These are phyloP conservation scores for Thecocarcelia acutangulata DNA, from an alignment of 2,888 invertebrate species.

Conservation along the genomic window DNA sequence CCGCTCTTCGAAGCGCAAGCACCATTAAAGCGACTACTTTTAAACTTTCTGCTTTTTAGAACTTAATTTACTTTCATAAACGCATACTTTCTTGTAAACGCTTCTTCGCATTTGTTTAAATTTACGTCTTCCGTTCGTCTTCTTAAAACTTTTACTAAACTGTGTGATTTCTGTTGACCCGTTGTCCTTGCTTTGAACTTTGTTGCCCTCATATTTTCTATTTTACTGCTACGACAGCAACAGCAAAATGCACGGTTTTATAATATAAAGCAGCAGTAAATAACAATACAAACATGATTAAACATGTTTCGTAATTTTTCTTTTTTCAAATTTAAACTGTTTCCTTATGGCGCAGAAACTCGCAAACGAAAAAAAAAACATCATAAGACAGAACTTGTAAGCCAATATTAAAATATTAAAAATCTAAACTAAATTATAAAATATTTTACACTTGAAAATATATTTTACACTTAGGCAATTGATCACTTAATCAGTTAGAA, in stretches of 20 bases:
- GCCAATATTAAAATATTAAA: too few species aligned
- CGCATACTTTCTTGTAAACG: slow-evolving; percentile 8
- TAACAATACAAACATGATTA: slow-evolving; percentile 5
- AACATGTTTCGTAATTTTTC: neutral
- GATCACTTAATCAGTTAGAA: too few species aligned
- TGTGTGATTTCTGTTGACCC: slow-evolving; percentile 28
- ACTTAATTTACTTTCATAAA: slow-evolving; percentile 34
- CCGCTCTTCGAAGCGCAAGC: neutral
- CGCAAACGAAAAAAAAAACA: too few species aligned
- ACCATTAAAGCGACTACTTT: too few species aligned
- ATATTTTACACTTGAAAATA: too few species aligned
- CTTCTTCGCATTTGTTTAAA: neutral
- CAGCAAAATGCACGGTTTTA: neutral
- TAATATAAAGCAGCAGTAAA: neutral
- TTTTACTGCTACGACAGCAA: slow-evolving; percentile 33
- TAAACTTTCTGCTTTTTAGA: neutral
- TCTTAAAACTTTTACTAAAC: neutral
- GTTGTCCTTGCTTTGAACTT: slow-evolving; percentile 2
- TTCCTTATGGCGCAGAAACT: neutral
- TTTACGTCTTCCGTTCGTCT: slow-evolving; percentile 4
- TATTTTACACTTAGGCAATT: too few species aligned
- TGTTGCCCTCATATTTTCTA: slow-evolving; percentile 14
- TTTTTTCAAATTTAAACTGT: slow-evolving; percentile 14
- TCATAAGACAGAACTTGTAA: too few species aligned
- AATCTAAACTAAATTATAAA: too few species aligned